Evolutionary conservation across 1,140 invertebrate genomes (phyloP).

Genomic region (Bradynema listronoti): DNA sequence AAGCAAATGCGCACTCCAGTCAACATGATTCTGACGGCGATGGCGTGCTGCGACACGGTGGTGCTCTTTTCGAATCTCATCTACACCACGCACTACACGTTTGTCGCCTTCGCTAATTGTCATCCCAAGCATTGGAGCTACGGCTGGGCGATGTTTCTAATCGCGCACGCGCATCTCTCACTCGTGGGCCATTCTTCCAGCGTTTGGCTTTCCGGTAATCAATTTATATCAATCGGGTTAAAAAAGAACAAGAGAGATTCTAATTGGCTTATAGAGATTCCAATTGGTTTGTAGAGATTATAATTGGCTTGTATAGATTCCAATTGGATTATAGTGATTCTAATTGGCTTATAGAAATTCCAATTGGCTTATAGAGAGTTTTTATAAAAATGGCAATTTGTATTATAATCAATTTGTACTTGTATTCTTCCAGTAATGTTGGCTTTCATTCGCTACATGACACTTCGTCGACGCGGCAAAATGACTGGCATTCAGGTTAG

Average conservation of each 20-base stretch:
- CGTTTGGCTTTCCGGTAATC: slow-evolving; percentile 50
- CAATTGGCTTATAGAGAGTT: neutral
- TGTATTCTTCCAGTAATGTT: slow-evolving; percentile 44
- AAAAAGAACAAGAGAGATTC: too few species aligned
- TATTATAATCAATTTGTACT: neutral
- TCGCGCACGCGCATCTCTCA: slow-evolving; percentile 54
- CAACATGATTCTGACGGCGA: slow-evolving; percentile 55
- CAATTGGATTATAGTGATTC: neutral
- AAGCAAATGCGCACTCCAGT: slow-evolving; percentile 56
- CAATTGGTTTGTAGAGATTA: neutral
- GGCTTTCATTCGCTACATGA: slow-evolving; percentile 53
- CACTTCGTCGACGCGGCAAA: slow-evolving; percentile 44
- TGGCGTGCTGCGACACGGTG: slow-evolving; percentile 57
- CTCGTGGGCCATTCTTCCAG: slow-evolving; percentile 52
- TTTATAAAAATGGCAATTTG: slow-evolving; percentile 12
- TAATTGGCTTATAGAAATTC: slow-evolving; percentile 1
- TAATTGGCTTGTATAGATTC: neutral
- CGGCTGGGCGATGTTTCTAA: slow-evolving; percentile 53
- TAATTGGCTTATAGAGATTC: neutral
- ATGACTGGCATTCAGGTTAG: slow-evolving; percentile 46
- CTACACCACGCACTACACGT: slow-evolving; percentile 56
- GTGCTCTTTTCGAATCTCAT: slow-evolving; percentile 52
- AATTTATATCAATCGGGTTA: slow-evolving; percentile 2
- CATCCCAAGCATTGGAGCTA: slow-evolving; percentile 48
- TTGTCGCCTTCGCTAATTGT: slow-evolving; percentile 54